Conservation (phyloP, 2,113 vertebrate species). For the Coturnix japonica region DNA sequence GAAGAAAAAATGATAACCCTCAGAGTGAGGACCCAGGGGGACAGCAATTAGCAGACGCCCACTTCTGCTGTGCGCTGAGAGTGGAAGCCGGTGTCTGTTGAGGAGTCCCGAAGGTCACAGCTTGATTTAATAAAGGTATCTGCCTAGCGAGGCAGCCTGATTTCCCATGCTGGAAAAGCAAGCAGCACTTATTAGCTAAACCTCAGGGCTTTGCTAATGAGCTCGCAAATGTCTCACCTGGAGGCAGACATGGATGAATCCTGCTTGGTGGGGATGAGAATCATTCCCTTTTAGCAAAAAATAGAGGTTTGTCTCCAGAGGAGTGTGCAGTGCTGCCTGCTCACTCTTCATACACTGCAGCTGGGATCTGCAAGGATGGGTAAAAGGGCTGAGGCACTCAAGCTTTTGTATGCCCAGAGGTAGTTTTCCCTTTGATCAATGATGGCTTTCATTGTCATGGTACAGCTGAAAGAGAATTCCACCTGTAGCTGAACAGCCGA, state of each 20-base stretch:
- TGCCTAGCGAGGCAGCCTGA: not conserved
- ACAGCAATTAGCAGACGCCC: not conserved
- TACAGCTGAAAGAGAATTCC: not conserved
- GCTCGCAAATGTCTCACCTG: not conserved
- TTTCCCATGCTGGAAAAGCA: not conserved
- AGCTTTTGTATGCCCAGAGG: rapidly evolving
- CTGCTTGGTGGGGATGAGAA: not conserved
- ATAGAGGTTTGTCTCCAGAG: not conserved
- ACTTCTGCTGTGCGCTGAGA: not conserved
- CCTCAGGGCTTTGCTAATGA: slow-evolving; percentile 15
- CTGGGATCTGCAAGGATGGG: not conserved
- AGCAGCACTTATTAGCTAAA: not conserved
- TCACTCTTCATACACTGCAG: not conserved
- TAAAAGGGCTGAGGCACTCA: not conserved
- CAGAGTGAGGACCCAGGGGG: not conserved
- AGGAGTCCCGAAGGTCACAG: not conserved
- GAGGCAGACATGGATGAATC: not conserved
- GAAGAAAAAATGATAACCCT: not conserved
- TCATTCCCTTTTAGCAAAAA: not conserved
- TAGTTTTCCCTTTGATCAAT: not conserved
- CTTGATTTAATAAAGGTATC: not conserved
- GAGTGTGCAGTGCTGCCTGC: not conserved
- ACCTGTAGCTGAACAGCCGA: not conserved
- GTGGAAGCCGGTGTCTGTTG: not conserved
- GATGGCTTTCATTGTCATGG: not conserved